A percentile compares a stretch with the other conserved stretches of the same genome.
Evolutionary conservation across 2,888 invertebrate species (phyloP).

Genomic region (Sepioteuthis lessoniana): DNA sequence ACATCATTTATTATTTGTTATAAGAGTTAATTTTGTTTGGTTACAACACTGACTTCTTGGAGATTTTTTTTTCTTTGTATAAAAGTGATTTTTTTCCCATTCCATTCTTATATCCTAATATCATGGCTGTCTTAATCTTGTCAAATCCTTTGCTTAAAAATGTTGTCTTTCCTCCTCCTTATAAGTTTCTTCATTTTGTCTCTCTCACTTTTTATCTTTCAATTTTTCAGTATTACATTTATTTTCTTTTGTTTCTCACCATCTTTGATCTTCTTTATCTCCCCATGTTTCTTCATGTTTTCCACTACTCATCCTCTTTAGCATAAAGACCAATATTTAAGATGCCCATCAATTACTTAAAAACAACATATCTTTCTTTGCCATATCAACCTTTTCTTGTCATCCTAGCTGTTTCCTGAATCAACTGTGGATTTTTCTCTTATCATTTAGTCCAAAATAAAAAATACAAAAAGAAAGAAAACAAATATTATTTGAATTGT

Average conservation of each 20-base stretch:
- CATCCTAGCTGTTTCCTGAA: background rate
- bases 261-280: slow-evolving; percentile 1
- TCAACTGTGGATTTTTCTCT: slow-evolving; percentile 17
- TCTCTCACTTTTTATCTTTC: background rate
- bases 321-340: slow-evolving; percentile 18
- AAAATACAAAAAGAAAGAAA: background rate
- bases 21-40: background rate
- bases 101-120: background rate
- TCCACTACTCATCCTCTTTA: background rate
- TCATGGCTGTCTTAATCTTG: background rate
- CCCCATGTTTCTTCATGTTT: background rate
- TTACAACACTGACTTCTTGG: background rate
- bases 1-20: too few relatives aligned
- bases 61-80: background rate
- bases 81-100: background rate
- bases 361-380: background rate
- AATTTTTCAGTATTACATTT: too few relatives aligned
- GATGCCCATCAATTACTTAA: background rate
- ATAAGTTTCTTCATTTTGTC: background rate
- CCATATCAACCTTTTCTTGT: background rate
- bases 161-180: background rate
- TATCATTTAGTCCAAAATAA: slow-evolving; percentile 10
- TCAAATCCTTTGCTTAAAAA: background rate
- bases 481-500: background rate
- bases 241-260: background rate